phyloP scores from a whole-genome alignment of 2,113 vertebrate species.

The Urocynchramus pylzowi region DNA sequence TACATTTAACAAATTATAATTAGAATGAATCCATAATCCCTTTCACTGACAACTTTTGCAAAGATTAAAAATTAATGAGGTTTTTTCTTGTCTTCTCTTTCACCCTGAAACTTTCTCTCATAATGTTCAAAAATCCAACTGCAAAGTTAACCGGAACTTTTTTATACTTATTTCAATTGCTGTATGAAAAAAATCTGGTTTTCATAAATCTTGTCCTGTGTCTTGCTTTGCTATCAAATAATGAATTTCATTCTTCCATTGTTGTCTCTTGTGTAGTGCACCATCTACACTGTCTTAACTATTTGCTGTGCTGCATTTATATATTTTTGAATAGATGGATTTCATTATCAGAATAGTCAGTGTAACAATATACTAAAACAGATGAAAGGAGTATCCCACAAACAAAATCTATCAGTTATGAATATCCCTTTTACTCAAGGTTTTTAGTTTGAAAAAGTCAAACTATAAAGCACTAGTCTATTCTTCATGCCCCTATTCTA shows the following conservation, averaged over 20 bases:
- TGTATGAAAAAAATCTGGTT: background rate
- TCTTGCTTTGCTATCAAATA: background rate
- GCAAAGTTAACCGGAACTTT: background rate
- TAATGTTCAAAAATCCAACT: background rate
- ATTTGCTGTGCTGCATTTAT: background rate
- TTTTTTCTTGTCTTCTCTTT: background rate
- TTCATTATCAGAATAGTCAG: background rate
- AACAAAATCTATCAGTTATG: background rate
- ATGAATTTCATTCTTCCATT: background rate
- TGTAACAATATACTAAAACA: background rate
- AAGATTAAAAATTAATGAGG: background rate
- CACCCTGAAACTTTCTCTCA: background rate
- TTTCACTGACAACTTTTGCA: background rate
- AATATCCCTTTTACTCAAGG: background rate
- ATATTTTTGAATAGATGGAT: background rate
- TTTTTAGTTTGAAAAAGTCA: background rate
- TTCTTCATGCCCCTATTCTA: background rate
- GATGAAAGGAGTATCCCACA: background rate
- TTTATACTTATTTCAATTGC: background rate
- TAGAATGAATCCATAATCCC: background rate
- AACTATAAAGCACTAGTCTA: background rate
- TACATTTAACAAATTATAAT: slow-evolving; percentile 12
- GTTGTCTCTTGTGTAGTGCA: background rate
- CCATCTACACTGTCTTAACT: background rate
- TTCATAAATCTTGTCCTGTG: background rate